Conservation (phyloP, 1,140 invertebrate genomes). For the Drosophila willistoni region DNA sequence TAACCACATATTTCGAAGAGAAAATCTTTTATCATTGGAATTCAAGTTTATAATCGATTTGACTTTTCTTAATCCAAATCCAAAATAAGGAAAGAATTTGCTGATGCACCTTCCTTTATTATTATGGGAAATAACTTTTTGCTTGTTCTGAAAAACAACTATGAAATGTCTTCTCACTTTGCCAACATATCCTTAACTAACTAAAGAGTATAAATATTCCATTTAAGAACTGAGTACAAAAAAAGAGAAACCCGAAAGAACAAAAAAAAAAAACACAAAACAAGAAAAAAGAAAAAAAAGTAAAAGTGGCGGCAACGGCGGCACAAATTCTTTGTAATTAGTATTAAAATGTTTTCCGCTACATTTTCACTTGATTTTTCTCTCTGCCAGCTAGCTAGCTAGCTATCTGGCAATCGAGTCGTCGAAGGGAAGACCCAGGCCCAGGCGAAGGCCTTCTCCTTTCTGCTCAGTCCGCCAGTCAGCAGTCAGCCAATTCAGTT, state of each 20-base stretch:
- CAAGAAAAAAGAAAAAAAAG: slow-evolving; percentile 40
- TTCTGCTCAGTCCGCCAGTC: background rate
- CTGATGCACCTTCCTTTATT: too few relatives aligned
- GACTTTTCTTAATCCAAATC: too few relatives aligned
- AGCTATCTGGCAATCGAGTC: background rate
- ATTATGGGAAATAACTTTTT: too few relatives aligned
- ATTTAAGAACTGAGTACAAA: background rate
- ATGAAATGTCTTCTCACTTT: background rate
- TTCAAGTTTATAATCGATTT: too few relatives aligned
- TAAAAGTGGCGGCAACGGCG: slow-evolving; percentile 69
- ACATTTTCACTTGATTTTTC: slow-evolving; percentile 74
- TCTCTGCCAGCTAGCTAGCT: slow-evolving; percentile 30
- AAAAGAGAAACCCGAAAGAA: background rate
- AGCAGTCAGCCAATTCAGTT: slow-evolving; percentile 27
- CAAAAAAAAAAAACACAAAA: background rate
- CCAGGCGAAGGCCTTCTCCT: slow-evolving; percentile 1
- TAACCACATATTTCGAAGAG: too few relatives aligned
- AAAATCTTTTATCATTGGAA: too few relatives aligned
- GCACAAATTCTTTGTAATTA: slow-evolving; percentile 82
- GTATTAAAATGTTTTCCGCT: slow-evolving; percentile 82
- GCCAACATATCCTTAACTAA: background rate
- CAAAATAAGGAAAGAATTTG: too few relatives aligned
- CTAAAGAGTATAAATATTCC: slow-evolving; percentile 1
- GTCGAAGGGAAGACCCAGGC: slow-evolving; percentile 21
- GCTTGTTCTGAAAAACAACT: too few relatives aligned